These are phyloP conservation scores for Athalia cordata DNA, from an alignment of 2,888 invertebrate genomes.

Conservation along the genomic window DNA sequence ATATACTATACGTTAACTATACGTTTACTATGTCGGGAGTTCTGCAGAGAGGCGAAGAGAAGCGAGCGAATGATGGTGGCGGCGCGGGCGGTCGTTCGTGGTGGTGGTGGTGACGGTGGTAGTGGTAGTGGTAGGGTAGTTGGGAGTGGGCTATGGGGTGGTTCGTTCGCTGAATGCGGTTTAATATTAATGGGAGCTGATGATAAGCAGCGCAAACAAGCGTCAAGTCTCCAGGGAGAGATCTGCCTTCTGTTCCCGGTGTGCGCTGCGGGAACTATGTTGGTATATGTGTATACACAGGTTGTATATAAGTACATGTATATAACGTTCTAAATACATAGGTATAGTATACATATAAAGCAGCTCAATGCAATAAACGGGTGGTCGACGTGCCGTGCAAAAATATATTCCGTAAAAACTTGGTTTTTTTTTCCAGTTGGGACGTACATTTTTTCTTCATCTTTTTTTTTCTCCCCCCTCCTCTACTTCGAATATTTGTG, in stretches of 20 bases:
- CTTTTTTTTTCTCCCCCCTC: no score
- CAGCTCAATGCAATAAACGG: no score
- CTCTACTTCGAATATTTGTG: no score
- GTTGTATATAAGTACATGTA: background rate
- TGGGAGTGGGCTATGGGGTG: constrained; percentile 57
- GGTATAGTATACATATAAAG: constrained; percentile 45
- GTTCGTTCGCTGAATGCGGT: constrained; percentile 73
- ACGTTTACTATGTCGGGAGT: no score
- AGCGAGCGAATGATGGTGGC: constrained; percentile 19
- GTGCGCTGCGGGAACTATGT: constrained; percentile 64
- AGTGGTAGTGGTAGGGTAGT: constrained; percentile 49
- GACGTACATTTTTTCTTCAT: no score
- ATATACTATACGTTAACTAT: no score
- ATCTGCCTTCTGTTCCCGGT: constrained; percentile 72
- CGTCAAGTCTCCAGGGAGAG: constrained; percentile 73
- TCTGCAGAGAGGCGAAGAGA: constrained; percentile 38
- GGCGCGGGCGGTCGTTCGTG: no score
- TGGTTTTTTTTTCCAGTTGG: no score
- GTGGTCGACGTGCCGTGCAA: no score
- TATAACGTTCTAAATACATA: background rate
- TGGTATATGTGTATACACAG: constrained; percentile 4
- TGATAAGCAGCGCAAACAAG: constrained; percentile 74
- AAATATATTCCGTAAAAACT: no score
- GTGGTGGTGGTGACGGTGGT: constrained; percentile 48
- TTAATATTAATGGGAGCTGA: constrained; percentile 74